These are phyloP conservation scores for Drosophila formosana DNA, from an alignment of 2,888 invertebrate genomes.

Conservation along the genomic window DNA sequence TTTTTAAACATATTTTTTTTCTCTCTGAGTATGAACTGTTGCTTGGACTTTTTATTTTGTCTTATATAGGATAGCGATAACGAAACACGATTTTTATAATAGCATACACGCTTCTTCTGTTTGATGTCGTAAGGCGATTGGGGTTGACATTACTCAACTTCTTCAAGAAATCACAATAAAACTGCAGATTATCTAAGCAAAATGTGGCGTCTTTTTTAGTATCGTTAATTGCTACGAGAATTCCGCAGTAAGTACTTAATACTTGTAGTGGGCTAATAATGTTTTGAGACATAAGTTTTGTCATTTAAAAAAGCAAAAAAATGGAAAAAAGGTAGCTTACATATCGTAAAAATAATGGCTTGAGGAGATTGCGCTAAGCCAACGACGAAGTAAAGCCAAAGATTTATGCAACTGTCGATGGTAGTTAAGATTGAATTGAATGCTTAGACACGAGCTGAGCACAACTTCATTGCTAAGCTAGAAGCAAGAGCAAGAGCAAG, in stretches of 20 bases:
- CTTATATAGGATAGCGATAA: too few species aligned
- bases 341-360: constrained; percentile 56
- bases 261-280: constrained; percentile 43
- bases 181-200: not conserved
- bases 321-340: constrained; percentile 24
- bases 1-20: too few species aligned
- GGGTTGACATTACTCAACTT: not conserved
- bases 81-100: not conserved
- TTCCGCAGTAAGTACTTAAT: constrained; percentile 4
- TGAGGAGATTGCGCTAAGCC: constrained; percentile 16
- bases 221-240: constrained; percentile 25
- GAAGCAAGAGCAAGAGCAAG: not conserved
- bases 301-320: constrained; percentile 35
- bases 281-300: constrained; percentile 45
- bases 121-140: not conserved
- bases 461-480: constrained; percentile 55
- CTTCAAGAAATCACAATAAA: not conserved
- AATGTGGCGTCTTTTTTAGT: not conserved
- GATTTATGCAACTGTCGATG: constrained; percentile 78
- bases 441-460: constrained; percentile 78
- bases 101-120: not conserved
- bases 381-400: constrained; percentile 43
- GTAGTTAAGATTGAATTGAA: constrained; percentile 77
- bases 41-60: too few species aligned
- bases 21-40: too few species aligned